Evolutionary conservation across 2,888 invertebrate genomes (phyloP).

Genomic region (Alviniconcha strummeri): DNA sequence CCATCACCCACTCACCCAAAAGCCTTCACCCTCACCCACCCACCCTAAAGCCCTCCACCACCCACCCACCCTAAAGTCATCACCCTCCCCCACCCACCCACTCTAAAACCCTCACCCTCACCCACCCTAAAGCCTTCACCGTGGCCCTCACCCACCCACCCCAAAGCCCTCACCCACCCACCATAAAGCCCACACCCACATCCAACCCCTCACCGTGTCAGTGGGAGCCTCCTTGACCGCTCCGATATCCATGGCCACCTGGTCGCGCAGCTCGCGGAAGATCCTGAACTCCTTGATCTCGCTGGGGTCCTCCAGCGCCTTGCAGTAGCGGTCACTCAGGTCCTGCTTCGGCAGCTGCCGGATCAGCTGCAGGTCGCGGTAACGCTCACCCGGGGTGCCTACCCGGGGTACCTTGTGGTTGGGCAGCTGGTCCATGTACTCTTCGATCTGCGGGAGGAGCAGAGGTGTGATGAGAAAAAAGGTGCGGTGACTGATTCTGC

Average conservation of each 20-base stretch:
- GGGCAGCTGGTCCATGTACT: slow-evolving; percentile 93
- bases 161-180: no score
- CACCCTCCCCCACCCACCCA: no score
- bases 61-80: no score
- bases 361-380: slow-evolving; percentile 87
- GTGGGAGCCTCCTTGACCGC: slow-evolving; percentile 73
- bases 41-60: no score
- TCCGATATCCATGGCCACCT: slow-evolving; percentile 96
- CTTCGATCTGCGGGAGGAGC: slow-evolving; percentile 83
- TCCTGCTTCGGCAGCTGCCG: slow-evolving; percentile 89
- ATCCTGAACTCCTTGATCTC: slow-evolving; percentile 84
- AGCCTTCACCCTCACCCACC: no score
- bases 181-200: no score
- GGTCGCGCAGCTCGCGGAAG: slow-evolving; percentile 94
- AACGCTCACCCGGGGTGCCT: slow-evolving; percentile 86
- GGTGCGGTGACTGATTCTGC: background rate
- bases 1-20: no score
- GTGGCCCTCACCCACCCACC: no score
- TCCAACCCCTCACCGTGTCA: slow-evolving; percentile 44
- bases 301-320: slow-evolving; percentile 67
- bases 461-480: background rate
- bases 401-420: slow-evolving; percentile 85
- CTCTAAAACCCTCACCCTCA: no score
- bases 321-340: slow-evolving; percentile 90
- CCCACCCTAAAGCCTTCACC: no score